A percentile compares a stretch with the other conserved stretches of the same genome.
phyloP scores from a whole-genome alignment of 2,113 vertebrate genomes.

The Micronycteris hirsuta region DNA sequence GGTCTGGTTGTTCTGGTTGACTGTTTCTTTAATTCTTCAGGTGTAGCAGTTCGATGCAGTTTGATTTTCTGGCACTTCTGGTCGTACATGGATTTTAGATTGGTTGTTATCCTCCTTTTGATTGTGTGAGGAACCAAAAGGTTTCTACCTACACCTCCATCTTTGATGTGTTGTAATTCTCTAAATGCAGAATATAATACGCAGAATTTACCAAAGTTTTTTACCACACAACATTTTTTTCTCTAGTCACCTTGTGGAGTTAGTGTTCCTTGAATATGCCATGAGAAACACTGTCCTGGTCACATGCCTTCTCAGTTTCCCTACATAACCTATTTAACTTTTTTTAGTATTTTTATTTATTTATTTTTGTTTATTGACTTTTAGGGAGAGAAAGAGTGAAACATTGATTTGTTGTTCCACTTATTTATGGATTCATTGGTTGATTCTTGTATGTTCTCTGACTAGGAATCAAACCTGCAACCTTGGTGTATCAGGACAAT shows the following conservation, averaged over 20 bases:
- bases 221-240: neutral
- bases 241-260: neutral
- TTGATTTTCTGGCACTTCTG: too few species aligned
- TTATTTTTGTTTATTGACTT: neutral
- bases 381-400: neutral
- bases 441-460: too few species aligned
- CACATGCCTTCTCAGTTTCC: neutral
- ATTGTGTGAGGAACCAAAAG: too few species aligned
- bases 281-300: neutral
- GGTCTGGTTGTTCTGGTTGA: too few species aligned
- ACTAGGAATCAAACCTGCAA: too few species aligned
- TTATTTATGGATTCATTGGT: neutral
- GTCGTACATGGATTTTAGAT: too few species aligned
- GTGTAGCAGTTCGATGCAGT: too few species aligned
- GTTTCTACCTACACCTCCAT: too few species aligned
- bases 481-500: too few species aligned
- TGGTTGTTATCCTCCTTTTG: too few species aligned
- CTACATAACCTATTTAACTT: neutral
- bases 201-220: neutral
- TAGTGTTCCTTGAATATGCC: neutral
- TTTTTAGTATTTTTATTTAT: too few species aligned
- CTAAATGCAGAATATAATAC: neutral
- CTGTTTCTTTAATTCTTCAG: too few species aligned
- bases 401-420: neutral
- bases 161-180: neutral